Percentiles rank a stretch among this genome's conserved stretches.
These are phyloP conservation scores for Dromaius novaehollandiae DNA, from an alignment of 2,113 vertebrate species.

Conservation along the genomic window DNA sequence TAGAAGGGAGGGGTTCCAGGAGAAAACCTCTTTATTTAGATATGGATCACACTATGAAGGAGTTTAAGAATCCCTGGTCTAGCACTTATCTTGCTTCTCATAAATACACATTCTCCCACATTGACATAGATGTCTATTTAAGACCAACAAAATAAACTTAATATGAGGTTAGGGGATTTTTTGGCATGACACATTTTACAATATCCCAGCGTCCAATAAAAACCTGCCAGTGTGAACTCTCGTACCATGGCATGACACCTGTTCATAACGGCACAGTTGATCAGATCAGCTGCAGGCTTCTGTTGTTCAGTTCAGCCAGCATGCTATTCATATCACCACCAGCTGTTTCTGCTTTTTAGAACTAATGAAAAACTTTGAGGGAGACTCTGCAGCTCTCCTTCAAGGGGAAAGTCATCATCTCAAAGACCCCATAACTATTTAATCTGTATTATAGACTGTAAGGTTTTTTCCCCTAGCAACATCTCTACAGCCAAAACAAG, in stretches of 20 bases:
- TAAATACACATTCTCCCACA: slow-evolving; percentile 41
- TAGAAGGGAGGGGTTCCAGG: slow-evolving; percentile 47
- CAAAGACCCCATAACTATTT: not conserved
- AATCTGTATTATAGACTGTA: not conserved
- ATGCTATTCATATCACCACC: slow-evolving; percentile 72
- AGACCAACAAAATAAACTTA: slow-evolving; percentile 55
- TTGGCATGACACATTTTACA: slow-evolving; percentile 54
- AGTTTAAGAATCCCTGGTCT: slow-evolving; percentile 39
- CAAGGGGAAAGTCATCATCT: not conserved
- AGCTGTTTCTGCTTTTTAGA: slow-evolving; percentile 74
- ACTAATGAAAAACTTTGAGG: slow-evolving; percentile 58
- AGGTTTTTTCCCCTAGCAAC: not conserved
- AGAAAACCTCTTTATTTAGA: slow-evolving; percentile 62
- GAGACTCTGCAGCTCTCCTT: slow-evolving; percentile 20
- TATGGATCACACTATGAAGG: not conserved
- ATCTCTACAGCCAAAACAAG: not conserved
- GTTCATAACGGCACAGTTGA: slow-evolving; percentile 58
- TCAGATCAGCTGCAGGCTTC: slow-evolving; percentile 63
- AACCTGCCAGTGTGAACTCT: slow-evolving; percentile 35
- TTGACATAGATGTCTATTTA: slow-evolving; percentile 44
- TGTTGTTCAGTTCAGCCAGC: slow-evolving; percentile 62
- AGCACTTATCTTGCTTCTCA: slow-evolving; percentile 38
- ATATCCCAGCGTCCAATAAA: slow-evolving; percentile 44
- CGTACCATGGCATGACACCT: slow-evolving; percentile 60
- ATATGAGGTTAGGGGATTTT: slow-evolving; percentile 51